These are phyloP conservation scores for Proteles cristata DNA, from an alignment of 2,113 vertebrate species.

Conservation along the genomic window DNA sequence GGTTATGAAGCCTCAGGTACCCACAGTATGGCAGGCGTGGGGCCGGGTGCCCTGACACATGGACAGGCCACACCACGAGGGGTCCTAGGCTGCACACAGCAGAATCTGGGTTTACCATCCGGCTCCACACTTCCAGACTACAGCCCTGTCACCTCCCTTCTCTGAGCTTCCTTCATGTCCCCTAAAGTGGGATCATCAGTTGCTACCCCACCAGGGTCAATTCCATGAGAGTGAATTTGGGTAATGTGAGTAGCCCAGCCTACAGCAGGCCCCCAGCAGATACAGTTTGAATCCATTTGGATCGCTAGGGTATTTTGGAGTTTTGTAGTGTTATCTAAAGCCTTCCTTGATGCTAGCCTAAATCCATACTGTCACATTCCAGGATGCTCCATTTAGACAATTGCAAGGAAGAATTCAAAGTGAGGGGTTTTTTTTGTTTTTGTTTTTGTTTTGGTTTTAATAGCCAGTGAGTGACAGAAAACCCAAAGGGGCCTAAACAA, in stretches of 20 bases:
- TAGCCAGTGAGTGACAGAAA: not conserved
- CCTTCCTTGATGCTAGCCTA: not conserved
- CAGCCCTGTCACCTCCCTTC: not conserved
- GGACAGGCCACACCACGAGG: not conserved
- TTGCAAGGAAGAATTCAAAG: not conserved
- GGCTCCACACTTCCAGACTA: not conserved
- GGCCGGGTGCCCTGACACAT: no score
- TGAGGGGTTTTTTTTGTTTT: not conserved
- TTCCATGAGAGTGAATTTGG: not conserved
- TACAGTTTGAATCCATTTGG: not conserved
- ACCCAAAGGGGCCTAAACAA: not conserved
- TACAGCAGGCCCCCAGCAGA: not conserved
- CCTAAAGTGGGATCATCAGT: not conserved
- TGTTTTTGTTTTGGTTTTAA: not conserved
- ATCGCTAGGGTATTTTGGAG: not conserved
- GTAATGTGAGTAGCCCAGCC: not conserved
- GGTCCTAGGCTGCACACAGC: not conserved
- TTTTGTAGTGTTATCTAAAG: not conserved
- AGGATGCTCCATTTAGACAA: not conserved
- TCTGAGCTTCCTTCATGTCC: not conserved
- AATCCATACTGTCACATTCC: not conserved
- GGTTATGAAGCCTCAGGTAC: not conserved
- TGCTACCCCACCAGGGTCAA: not conserved
- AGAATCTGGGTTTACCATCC: not conserved
- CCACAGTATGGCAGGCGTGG: rapidly evolving